Conservation (phyloP, 2,888 invertebrate species). For the Julus scandinavius region DNA sequence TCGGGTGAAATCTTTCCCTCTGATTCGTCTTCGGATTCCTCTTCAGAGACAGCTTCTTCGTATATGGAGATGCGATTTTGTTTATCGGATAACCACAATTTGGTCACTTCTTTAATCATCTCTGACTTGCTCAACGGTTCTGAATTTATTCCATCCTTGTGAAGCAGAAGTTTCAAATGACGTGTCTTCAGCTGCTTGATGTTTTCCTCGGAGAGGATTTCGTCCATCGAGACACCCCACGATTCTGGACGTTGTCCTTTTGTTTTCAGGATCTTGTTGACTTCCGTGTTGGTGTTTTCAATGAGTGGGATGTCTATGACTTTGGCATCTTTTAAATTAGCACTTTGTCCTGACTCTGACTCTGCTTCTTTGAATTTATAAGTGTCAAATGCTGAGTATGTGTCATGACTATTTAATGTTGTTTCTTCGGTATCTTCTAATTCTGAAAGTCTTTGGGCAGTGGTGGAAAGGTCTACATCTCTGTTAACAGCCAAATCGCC, state of each 20-base stretch:
- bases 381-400: neutral
- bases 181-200: neutral
- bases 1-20: neutral
- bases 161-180: neutral
- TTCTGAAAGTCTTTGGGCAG: neutral
- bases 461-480: neutral
- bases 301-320: neutral
- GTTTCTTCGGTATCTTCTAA: neutral
- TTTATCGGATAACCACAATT: neutral
- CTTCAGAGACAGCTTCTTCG: neutral
- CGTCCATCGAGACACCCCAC: neutral
- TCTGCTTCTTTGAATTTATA: slow-evolving; percentile 12
- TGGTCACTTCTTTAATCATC: neutral
- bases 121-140: neutral
- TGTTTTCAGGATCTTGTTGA: neutral
- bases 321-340: neutral
- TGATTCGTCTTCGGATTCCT: neutral
- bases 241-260: neutral
- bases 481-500: neutral
- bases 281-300: neutral
- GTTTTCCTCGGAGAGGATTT: neutral
- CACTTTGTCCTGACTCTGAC: neutral
- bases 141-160: neutral
- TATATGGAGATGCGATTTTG: neutral
- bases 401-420: neutral